phyloP scores from a whole-genome alignment of 2,888 invertebrate species.

The Listrodromus nycthemerus region DNA sequence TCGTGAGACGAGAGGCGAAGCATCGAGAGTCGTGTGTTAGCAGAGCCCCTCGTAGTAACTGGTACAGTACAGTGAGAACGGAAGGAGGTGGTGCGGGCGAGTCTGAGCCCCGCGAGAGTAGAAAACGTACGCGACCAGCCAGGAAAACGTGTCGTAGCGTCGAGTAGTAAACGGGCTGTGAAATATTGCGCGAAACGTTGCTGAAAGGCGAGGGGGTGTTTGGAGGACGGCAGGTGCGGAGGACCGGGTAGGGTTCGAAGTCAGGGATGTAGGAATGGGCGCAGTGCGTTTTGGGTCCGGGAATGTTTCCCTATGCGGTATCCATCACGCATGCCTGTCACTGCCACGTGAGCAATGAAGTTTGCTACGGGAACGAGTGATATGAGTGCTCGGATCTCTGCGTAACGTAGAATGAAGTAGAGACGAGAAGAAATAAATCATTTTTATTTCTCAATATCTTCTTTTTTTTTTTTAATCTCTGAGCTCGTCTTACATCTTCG shows the following conservation, averaged over 20 bases:
- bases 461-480: background rate
- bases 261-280: slow-evolving; percentile 33
- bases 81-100: slow-evolving; percentile 2
- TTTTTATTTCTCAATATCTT: background rate
- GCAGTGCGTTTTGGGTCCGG: slow-evolving; percentile 28
- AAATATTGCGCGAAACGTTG: slow-evolving; percentile 71
- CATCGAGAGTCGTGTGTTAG: slow-evolving; percentile 13
- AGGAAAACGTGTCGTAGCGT: slow-evolving; percentile 50
- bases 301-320: slow-evolving; percentile 65
- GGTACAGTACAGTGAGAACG: slow-evolving; percentile 1
- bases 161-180: slow-evolving; percentile 73
- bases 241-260: slow-evolving; percentile 49
- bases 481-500: background rate
- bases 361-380: slow-evolving; percentile 57
- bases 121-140: slow-evolving; percentile 36
- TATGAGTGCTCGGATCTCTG: slow-evolving; percentile 53
- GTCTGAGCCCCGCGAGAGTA: slow-evolving; percentile 22
- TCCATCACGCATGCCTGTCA: slow-evolving; percentile 76
- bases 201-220: slow-evolving; percentile 42
- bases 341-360: slow-evolving; percentile 72
- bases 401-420: slow-evolving; percentile 19
- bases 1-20: slow-evolving; percentile 24
- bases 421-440: no score
- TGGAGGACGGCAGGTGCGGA: slow-evolving; percentile 35
- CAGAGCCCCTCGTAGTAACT: background rate